Evolutionary conservation across 2,888 invertebrate species (phyloP), one percentile per base, ranked within the genome.

Genomic region (Drosophila picticornis): DNA sequence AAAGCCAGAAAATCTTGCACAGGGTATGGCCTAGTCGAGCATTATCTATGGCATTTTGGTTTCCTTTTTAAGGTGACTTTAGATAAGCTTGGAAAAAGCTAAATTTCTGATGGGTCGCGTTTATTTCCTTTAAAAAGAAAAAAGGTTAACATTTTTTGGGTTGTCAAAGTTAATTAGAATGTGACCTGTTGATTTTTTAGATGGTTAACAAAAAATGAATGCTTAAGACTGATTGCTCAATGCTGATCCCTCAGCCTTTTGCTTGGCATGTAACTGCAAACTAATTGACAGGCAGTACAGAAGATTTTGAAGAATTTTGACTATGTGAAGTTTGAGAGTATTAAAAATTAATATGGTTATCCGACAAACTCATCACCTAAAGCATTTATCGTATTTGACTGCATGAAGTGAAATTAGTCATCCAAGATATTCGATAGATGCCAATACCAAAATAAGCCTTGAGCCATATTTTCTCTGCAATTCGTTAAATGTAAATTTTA

Each of bases 81-180:
- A 55, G 43, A 36, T 48, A 72, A 52, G 22, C 32, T 48, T 32
- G 59, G n/a, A 56, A 57, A 66, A 58, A 51, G 36, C 52, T 31
- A 59, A 53, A 57, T 79, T 68, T 32, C 19, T 36, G 27, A 58
- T 59, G 48, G 60, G 22, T 6, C 9, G n/a, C 74, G 40, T 31
- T 61, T 52, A 57, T 67, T 59, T 38, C 11, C 60, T 10, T 31
- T 19, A 2, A 29, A 60, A 27, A 19, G 6, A 80, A 75, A 72
- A 80, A 75, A 75, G 80, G 88, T 80, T 63, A 60, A 60, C 53
- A 73, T 66, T 58, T 56, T 59, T 67, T 68, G 66, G 71, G 66
- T 55, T 55, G 83, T 80, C 85, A 83, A 70, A 72, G 82, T 78
- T 84, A 84, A 84, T 84, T 84, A 84, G 81, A 88, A 86, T 66